Evolutionary conservation across 2,888 invertebrate genomes (phyloP).

Genomic region (Nezara viridula): DNA sequence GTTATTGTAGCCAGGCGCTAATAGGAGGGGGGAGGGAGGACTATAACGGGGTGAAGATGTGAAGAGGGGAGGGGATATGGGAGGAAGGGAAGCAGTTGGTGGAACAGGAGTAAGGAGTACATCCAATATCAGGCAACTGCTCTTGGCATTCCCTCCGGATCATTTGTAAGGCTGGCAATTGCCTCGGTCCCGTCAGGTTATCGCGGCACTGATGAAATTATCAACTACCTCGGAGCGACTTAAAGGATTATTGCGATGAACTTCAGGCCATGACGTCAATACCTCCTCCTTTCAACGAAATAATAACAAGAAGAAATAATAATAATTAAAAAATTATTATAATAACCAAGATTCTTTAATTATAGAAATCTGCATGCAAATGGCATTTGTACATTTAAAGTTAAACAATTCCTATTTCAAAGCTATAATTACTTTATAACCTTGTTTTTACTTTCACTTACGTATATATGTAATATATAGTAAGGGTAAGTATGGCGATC

Average conservation of each 20-base stretch:
- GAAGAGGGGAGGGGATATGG: neutral
- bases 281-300: neutral
- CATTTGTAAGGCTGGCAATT: neutral
- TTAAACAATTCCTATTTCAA: too few species aligned
- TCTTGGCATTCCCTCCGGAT: neutral
- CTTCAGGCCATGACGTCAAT: neutral
- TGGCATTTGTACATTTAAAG: too few species aligned
- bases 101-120: slow-evolving; percentile 14
- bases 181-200: neutral
- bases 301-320: too few species aligned
- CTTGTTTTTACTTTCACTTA: too few species aligned
- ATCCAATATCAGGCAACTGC: neutral
- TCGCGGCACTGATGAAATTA: neutral
- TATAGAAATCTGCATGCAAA: too few species aligned
- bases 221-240: neutral
- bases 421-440: too few species aligned
- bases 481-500: too few species aligned
- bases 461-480: too few species aligned
- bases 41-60: too few species aligned
- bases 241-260: neutral
- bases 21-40: neutral
- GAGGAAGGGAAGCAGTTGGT: neutral
- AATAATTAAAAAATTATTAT: neutral
- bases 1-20: neutral
- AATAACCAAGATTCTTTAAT: too few species aligned